Percentiles rank a stretch among this genome's conserved stretches.
phyloP scores from a whole-genome alignment of 2,113 vertebrate genomes.

The Hipposideros armiger region DNA sequence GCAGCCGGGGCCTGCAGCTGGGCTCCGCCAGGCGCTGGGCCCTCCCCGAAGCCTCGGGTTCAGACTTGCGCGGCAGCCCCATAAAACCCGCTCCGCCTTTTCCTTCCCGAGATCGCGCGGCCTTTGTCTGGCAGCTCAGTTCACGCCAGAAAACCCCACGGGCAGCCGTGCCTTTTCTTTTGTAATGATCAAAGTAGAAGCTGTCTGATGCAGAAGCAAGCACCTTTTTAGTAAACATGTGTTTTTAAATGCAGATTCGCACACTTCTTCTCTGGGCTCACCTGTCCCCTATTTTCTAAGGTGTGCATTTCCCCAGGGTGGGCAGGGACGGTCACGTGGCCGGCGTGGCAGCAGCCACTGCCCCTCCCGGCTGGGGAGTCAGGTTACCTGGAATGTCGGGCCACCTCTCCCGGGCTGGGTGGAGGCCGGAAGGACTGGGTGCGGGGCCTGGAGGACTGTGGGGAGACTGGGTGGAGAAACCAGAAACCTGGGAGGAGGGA shows the following conservation, averaged over 20 bases:
- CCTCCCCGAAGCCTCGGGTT: not conserved
- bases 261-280: constrained; percentile 35
- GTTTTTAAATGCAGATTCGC: not conserved
- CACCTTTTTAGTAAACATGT: not conserved
- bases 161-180: constrained; percentile 47
- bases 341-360: constrained; percentile 25
- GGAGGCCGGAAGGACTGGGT: constrained; percentile 64
- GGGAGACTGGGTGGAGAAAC: constrained; percentile 61
- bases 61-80: constrained; percentile 25
- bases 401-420: constrained; percentile 36
- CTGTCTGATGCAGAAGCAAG: constrained; percentile 12
- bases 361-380: constrained; percentile 75
- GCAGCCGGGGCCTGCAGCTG: not conserved
- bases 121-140: constrained; percentile 29
- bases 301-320: constrained; percentile 62
- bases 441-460: constrained; percentile 46
- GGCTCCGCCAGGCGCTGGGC: not conserved
- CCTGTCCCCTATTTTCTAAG: constrained; percentile 78
- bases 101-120: not conserved
- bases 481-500: constrained; percentile 62
- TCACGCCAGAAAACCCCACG: constrained; percentile 48
- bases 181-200: constrained; percentile 57
- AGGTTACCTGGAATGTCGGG: constrained; percentile 80
- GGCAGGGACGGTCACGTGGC: constrained; percentile 59
- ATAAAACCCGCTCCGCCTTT: not conserved